phyloP scores from a whole-genome alignment of 37 sponge, comb jelly and placozoan genomes.

The Lycopodina hypogea region DNA sequence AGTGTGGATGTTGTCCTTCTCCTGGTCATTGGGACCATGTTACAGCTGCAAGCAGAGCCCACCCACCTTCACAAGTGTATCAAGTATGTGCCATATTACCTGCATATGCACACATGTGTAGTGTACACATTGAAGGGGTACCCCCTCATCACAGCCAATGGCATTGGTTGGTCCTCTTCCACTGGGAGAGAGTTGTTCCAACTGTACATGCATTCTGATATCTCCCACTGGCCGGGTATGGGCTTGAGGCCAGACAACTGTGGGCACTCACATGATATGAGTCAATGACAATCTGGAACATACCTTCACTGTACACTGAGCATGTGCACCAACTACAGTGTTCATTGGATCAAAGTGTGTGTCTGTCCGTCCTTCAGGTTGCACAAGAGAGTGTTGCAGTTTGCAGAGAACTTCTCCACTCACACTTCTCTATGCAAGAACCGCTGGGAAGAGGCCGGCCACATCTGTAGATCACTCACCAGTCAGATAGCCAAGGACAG shows the following conservation, averaged over 20 bases:
- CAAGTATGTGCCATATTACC: background rate
- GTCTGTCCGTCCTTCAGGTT: conserved; percentile 30
- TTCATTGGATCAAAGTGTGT: no score
- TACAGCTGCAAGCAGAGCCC: background rate
- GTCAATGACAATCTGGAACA: no score
- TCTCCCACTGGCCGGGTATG: no score
- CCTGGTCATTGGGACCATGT: background rate
- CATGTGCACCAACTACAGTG: no score
- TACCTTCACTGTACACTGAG: no score
- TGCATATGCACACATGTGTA: no score
- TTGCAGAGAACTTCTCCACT: conserved; percentile 61
- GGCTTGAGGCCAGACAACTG: no score
- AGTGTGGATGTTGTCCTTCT: background rate
- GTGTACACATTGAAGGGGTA: background rate
- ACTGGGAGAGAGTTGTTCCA: background rate
- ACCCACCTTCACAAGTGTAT: background rate
- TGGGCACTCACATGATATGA: no score
- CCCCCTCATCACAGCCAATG: background rate
- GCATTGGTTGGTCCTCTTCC: no score
- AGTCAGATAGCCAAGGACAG: background rate
- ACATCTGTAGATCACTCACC: conserved; percentile 21
- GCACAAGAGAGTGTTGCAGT: conserved; percentile 59
- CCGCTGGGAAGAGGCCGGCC: conserved; percentile 60
- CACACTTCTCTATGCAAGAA: conserved; percentile 54
- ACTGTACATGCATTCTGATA: background rate